Base-by-base conservation (phyloP, 2,888 invertebrate species). In the Uloborus plumipes region DNA sequence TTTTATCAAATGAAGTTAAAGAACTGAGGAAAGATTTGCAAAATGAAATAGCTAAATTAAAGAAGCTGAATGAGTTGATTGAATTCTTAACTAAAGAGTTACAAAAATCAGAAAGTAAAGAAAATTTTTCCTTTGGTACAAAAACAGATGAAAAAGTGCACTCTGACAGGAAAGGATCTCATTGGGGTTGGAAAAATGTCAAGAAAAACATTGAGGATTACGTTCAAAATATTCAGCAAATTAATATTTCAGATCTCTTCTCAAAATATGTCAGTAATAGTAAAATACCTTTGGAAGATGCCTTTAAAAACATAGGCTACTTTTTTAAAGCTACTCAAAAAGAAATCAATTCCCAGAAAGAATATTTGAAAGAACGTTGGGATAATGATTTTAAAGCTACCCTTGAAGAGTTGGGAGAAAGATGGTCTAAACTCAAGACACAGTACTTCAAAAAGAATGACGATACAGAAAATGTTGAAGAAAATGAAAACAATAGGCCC, bases 241-340 rank as follows among this genome's bases (percentile, higher is more conserved):
- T 74, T 1, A 66, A 69, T 47, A 20, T 77, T 15, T 39, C 71
- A 50, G 65, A 78, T 26, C 49, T 78, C 70, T 14, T 78, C n/a
- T 50, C 65, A 20, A 70, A 65, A 20, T 77, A 77, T 53, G 53
- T 64, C 16, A 31, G n/a, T 7, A 26, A 58, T 7, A 50, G 70
- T 53, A 62, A 77, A 26, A 62, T 70, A 51, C 69, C 62, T 47
- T 53, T 77, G 4, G 62, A 77, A 64, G 62, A 50, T n/a, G 53
- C 49, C 9, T 77, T 77, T 31, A 61, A 77, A 13, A 53, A 39
- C n/a, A 55, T 77, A n/a, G 39, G 69, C 47, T 61, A 62, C 9
- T 70, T 64, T 39, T 77, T 70, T 18, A 77, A 70, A 47, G 70
- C 69, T n/a, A 70, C 77, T 14, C 77, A 77, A 49, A 55, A 77